A percentile compares a stretch with the other conserved stretches of the same genome.
These are phyloP conservation scores for Alcedo atthis DNA, from an alignment of 2,797 vertebrate genomes.

Conservation along the genomic window DNA sequence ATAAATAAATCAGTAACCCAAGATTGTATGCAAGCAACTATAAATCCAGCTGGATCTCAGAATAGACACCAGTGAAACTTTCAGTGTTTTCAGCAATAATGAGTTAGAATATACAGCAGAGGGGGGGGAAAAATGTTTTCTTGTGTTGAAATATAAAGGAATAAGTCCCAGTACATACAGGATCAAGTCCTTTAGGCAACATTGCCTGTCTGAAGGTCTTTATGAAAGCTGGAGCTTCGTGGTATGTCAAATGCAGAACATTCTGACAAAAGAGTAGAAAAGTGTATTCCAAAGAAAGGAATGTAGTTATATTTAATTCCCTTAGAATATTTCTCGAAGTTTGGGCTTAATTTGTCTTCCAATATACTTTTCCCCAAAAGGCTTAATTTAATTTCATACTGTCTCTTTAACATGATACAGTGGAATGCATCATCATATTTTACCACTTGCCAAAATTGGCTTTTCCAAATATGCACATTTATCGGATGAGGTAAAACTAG, in stretches of 20 bases:
- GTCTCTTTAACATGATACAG: constrained; percentile 35
- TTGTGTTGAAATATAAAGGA: background rate
- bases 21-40: background rate
- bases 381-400: constrained; percentile 49
- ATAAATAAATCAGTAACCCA: background rate
- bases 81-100: background rate
- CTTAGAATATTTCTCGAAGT: constrained; percentile 32
- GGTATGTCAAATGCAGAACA: constrained; percentile 9
- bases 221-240: background rate
- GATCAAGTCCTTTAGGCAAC: background rate
- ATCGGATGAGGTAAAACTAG: background rate
- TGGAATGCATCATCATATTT: constrained; percentile 6
- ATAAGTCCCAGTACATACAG: background rate
- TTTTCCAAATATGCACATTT: constrained; percentile 19
- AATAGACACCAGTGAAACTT: background rate
- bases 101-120: background rate
- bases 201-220: constrained; percentile 1
- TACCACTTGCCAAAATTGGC: background rate
- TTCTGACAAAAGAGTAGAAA: constrained; percentile 27
- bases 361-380: background rate
- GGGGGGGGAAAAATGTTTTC: background rate
- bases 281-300: constrained; percentile 42
- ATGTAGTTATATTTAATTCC: constrained; percentile 50
- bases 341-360: constrained; percentile 29
- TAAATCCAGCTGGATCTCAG: constrained; percentile 6